A percentile compares a stretch with the other conserved stretches of the same genome.
These are phyloP conservation scores for Metacarcinus magister DNA, from an alignment of 2,888 invertebrate species.

Conservation along the genomic window DNA sequence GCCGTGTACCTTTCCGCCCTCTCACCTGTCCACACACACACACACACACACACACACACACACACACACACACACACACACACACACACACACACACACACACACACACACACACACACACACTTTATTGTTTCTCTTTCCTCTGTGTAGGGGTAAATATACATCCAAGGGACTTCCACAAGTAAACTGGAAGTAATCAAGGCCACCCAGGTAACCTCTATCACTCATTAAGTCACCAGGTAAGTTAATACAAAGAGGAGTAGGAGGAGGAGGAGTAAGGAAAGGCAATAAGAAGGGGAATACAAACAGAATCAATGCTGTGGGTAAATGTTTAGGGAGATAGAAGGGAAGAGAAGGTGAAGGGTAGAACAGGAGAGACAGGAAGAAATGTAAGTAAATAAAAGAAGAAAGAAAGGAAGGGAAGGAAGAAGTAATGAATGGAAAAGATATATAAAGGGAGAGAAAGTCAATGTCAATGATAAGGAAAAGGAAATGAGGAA, in stretches of 20 bases:
- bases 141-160: not conserved
- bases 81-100: not conserved
- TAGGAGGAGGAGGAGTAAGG: not conserved
- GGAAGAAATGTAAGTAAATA: too few species aligned
- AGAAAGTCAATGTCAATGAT: too few species aligned
- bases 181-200: not conserved
- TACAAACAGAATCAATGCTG: not conserved
- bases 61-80: too few species aligned
- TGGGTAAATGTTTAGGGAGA: not conserved
- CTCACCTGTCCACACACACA: not conserved
- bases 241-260: not conserved
- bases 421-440: not conserved
- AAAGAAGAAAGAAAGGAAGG: not conserved
- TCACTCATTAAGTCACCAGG: not conserved
- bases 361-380: not conserved
- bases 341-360: not conserved
- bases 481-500: not conserved
- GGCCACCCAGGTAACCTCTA: not conserved
- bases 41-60: too few species aligned
- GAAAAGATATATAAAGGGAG: too few species aligned
- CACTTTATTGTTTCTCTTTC: not conserved
- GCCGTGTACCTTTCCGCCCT: not conserved
- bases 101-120: not conserved
- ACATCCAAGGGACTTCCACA: not conserved
- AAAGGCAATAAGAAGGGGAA: not conserved